phyloP scores from a whole-genome alignment of 2,888 invertebrate genomes.

The Parthenolecanium corni region DNA sequence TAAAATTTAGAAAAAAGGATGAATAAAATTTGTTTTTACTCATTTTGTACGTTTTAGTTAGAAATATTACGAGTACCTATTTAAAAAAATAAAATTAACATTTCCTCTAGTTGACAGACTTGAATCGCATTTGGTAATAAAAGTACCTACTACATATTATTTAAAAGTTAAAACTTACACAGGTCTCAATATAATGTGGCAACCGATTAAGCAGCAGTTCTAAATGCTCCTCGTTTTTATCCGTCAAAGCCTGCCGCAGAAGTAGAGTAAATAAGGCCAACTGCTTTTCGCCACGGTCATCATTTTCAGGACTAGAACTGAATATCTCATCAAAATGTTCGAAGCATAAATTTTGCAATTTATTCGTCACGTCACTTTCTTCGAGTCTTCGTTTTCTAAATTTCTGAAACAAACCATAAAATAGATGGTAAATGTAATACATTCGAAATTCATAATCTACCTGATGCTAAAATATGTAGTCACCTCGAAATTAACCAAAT shows the following conservation, averaged over 20 bases:
- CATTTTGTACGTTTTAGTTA: too few species aligned
- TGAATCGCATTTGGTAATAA: too few species aligned
- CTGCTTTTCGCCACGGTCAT: not conserved
- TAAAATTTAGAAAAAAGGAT: not conserved
- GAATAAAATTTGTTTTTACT: too few species aligned
- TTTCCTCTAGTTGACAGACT: too few species aligned
- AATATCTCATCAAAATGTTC: slow-evolving; percentile 1
- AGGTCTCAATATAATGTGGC: not conserved
- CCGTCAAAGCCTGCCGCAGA: not conserved
- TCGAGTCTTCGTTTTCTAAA: not conserved
- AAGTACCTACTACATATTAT: too few species aligned
- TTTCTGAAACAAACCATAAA: not conserved
- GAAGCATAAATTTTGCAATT: not conserved
- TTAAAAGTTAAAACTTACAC: too few species aligned
- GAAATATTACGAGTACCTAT: too few species aligned
- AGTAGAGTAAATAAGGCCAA: not conserved
- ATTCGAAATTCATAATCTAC: not conserved
- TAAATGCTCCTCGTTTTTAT: not conserved
- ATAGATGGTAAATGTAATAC: not conserved
- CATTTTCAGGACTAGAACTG: not conserved
- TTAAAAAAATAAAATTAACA: too few species aligned
- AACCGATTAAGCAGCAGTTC: not conserved
- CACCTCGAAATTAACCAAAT: slow-evolving; percentile 3
- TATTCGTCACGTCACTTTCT: not conserved
- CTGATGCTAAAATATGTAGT: not conserved